Base-by-base conservation (phyloP, 2,113 vertebrate genomes). In the Bufo bufo region DNA sequence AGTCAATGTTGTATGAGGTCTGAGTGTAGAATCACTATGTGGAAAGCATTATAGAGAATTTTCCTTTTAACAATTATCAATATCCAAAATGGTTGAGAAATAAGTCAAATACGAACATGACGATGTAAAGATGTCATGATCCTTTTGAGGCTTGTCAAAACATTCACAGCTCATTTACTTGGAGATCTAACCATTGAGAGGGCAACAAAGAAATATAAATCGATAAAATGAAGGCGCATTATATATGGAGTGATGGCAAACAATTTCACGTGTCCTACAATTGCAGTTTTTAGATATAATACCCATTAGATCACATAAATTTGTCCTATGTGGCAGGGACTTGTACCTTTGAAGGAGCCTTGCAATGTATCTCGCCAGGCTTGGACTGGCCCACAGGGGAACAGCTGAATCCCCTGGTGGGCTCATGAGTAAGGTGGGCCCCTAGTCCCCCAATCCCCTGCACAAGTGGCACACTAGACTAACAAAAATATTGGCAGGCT, bases 1-100 rank as follows among this genome's bases (percentile, higher is more conserved):
- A 65, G 59, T 20, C 56, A 78, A 45, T 77, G 59, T n/a, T 54
- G 80, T 63, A 11, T 12, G 45, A 66, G 45, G 61, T 66, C 47
- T 84, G 47, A 84, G 63, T 63, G 47, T 19, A 43, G 63, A 54
- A 69, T 33, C 52, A 13, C 65, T 69, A 10, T 80, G 59, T 58
- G 77, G 61, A 79, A 56, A 80, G 75, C 47, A 54, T 86, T 69
- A 78, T 86, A 54, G 85, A 52, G 85, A 79, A 79, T 79, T 69
- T 33, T 66, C 16, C 85, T 86, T 80, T 78, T 84, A 69, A 80
- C 75, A 84, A 47, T 86, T 17, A 86, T 86, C 85, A 79, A 79
- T 79, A 78, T 65, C 85, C 56, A 56, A 45, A 82, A 75, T 89
- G 20, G 45, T 43, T 87, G 14, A 19, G 50, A 14, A 84, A 52